These are phyloP conservation scores for Saturnia japonica DNA, from an alignment of 2,888 invertebrate species.

Conservation along the genomic window DNA sequence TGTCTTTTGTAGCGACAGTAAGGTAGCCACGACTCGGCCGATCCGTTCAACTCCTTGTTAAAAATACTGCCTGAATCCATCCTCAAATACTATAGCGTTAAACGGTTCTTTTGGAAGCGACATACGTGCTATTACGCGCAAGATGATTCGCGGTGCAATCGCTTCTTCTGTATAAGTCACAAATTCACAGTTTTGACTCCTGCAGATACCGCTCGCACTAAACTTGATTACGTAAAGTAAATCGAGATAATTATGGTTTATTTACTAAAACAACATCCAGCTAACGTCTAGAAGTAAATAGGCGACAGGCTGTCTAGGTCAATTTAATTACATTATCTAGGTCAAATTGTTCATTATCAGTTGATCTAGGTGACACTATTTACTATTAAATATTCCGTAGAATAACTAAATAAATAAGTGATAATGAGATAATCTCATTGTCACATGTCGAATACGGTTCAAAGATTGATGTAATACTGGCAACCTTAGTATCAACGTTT, in stretches of 20 bases:
- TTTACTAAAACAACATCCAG: constrained; percentile 10
- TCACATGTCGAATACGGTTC: constrained; percentile 29
- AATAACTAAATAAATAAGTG: constrained; percentile 25
- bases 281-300: constrained; percentile 17
- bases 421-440: constrained; percentile 36
- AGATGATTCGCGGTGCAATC: too few relatives aligned
- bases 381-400: constrained; percentile 12
- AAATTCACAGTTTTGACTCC: not conserved
- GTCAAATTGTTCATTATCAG: constrained; percentile 31
- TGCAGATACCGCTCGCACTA: not conserved
- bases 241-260: not conserved
- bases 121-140: too few relatives aligned
- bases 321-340: constrained; percentile 36
- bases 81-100: too few relatives aligned
- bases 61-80: too few relatives aligned
- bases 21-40: too few relatives aligned
- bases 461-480: constrained; percentile 19
- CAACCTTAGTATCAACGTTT: constrained; percentile 5
- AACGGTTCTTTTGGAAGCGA: too few relatives aligned
- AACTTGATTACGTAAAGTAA: not conserved
- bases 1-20: too few relatives aligned
- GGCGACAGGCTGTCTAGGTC: constrained; percentile 59
- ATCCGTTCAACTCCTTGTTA: too few relatives aligned
- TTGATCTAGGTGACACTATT: constrained; percentile 30
- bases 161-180: too few relatives aligned